Percentiles rank a stretch among this genome's conserved stretches.
These are phyloP conservation scores for Rhamphomyia laevipes DNA, from an alignment of 2,888 invertebrate genomes.

Conservation along the genomic window DNA sequence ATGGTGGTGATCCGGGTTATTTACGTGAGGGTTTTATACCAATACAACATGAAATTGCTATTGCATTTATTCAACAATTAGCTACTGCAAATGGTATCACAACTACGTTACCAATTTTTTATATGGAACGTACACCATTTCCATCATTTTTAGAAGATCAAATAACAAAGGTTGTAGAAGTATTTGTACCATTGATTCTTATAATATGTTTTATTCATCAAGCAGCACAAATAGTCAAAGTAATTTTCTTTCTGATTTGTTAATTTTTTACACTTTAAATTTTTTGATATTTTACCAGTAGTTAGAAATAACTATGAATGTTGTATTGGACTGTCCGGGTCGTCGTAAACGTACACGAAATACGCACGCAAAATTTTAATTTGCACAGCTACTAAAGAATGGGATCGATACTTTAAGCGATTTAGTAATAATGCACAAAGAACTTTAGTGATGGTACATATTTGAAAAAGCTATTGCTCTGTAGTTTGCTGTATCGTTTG, in stretches of 20 bases:
- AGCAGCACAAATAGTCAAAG: slow-evolving; percentile 58
- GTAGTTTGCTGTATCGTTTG: no score
- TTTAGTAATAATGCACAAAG: no score
- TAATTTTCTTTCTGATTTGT: slow-evolving; percentile 9
- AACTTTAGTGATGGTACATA: no score
- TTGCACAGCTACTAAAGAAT: no score
- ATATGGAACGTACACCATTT: slow-evolving; percentile 50
- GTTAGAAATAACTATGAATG: no score
- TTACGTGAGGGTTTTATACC: slow-evolving; percentile 52
- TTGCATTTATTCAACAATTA: slow-evolving; percentile 28
- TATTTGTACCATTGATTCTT: slow-evolving; percentile 58
- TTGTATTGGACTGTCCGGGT: no score
- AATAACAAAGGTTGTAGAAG: slow-evolving; percentile 48
- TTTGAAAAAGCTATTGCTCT: no score
- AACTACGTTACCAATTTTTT: slow-evolving; percentile 8
- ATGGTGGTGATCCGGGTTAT: slow-evolving; percentile 47
- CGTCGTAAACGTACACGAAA: no score
- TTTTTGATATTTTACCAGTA: no score
- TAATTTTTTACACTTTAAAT: no score
- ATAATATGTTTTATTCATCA: slow-evolving; percentile 68
- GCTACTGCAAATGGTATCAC: background rate
- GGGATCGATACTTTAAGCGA: no score
- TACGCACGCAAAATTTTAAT: no score
- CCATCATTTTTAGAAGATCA: slow-evolving; percentile 53
- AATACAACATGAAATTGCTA: slow-evolving; percentile 47